Base-by-base conservation (phyloP, 2,888 invertebrate genomes). In the Schrankia costaestrigalis region DNA sequence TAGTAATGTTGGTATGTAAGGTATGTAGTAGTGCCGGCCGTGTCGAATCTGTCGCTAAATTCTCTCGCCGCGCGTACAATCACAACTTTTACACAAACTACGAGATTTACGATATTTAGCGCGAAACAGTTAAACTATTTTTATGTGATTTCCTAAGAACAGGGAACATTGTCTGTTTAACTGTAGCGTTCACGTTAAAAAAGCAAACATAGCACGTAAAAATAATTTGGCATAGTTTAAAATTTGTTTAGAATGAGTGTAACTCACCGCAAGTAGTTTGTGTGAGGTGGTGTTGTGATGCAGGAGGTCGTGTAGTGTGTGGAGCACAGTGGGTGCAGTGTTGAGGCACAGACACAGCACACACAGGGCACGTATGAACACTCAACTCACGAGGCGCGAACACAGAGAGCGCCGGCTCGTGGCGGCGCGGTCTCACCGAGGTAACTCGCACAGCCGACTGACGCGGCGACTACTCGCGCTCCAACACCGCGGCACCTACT, bases 31-130 rank as follows among this genome's bases (percentile, higher is more conserved):
- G n/a, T n/a, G n/a, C n/a, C n/a, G n/a, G n/a, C n/a, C n/a, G n/a
- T n/a, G n/a, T n/a, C n/a, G n/a, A n/a, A n/a, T n/a, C n/a, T n/a
- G n/a, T n/a, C n/a, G n/a, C n/a, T n/a, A n/a, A n/a, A n/a, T 14
- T 10, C 11, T 13, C 22, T 15, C 27, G 4, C 13, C 29, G 28
- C 30, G 25, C 32, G 33, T 56, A 26, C n/a, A 32, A 42, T 53
- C 35, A 53, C 38, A 26, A 36, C 34, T 43, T 56, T 47, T 48
- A 43, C 15, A 9, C 25, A 29, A 30, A 24, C 17, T 22, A 17
- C 15, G 26, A 26, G 25, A 43, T 52, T 52, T 53, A 53, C 35
- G 54, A 48, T 43, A 48, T 36, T 26, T 33, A 47, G 37, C 39
- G 27, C 32, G 25, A 39, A 18, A 28, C 21, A 11, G 26, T 11